A percentile compares a stretch with the other conserved stretches of the same genome.
phyloP scores from a whole-genome alignment of 2,797 vertebrate genomes.

The Heterohyrax brucei region DNA sequence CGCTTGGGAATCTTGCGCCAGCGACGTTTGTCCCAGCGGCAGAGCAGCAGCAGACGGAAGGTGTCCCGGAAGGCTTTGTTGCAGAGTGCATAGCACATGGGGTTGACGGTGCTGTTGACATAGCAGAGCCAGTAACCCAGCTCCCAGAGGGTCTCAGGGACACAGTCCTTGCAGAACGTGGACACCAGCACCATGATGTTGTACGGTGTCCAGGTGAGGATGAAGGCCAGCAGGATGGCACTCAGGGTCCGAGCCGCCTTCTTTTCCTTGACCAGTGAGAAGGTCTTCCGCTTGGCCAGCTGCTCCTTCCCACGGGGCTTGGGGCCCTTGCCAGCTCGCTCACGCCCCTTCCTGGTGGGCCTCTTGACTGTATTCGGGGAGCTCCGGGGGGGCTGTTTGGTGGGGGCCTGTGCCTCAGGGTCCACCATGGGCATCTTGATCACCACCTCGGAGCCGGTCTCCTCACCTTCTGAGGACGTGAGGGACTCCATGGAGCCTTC shows the following conservation, averaged over 20 bases:
- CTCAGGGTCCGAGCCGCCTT: conserved; percentile 93
- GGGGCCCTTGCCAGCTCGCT: conserved; percentile 75
- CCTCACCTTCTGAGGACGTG: conserved; percentile 90
- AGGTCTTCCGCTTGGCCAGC: conserved; percentile 88
- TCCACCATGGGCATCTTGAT: conserved; percentile 88
- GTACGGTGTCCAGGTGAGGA: conserved; percentile 93
- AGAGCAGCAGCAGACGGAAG: conserved; percentile 92
- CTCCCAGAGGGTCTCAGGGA: conserved; percentile 92
- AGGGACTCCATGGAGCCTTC: conserved; percentile 89
- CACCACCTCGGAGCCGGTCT: conserved; percentile 88
- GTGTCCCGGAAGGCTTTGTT: conserved; percentile 92
- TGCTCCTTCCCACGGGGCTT: conserved; percentile 79
- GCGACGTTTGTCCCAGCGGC: conserved; percentile 89
- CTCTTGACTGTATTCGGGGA: conserved; percentile 85
- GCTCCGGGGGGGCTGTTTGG: conserved; percentile 78
- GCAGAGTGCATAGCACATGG: conserved; percentile 94
- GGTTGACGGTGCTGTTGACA: conserved; percentile 93
- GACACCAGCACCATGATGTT: conserved; percentile 94
- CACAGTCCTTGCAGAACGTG: conserved; percentile 90
- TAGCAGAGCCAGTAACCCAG: conserved; percentile 94
- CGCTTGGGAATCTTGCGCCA: conserved; percentile 88
- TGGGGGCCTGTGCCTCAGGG: conserved; percentile 77
- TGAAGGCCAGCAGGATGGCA: conserved; percentile 93
- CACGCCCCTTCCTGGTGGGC: conserved; percentile 84
- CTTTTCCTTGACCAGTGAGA: conserved; percentile 92